Evolutionary conservation across 2,888 invertebrate species (phyloP).

Genomic region (Sthenelais limicola): DNA sequence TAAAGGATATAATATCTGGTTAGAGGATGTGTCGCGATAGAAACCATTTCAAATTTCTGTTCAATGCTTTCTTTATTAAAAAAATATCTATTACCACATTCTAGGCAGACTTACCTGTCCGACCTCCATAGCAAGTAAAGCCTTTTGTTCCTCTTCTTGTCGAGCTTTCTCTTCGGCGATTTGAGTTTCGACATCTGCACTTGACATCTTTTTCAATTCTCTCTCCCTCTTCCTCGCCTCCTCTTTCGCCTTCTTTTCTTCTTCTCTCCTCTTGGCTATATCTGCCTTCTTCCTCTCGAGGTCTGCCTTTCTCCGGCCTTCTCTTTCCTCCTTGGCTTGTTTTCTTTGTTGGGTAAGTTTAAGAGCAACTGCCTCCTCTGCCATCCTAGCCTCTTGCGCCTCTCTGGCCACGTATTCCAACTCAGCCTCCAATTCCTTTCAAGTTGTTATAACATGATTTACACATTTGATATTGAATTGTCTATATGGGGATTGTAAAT

Average conservation of each 20-base stretch:
- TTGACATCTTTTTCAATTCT: too few species aligned
- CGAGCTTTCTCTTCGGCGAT: too few species aligned
- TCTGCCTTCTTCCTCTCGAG: background rate
- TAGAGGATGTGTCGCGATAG: too few species aligned
- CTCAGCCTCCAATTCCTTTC: slow-evolving; percentile 8
- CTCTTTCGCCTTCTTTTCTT: background rate
- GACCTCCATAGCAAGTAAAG: too few species aligned
- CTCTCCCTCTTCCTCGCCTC: background rate
- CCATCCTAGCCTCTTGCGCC: slow-evolving; percentile 16
- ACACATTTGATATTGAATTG: background rate
- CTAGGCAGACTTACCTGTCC: too few species aligned
- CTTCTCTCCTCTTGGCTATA: background rate
- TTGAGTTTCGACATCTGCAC: too few species aligned
- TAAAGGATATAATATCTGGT: too few species aligned
- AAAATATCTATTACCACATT: too few species aligned
- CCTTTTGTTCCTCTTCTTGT: too few species aligned
- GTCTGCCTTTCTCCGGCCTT: slow-evolving; percentile 3
- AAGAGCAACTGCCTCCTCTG: background rate
- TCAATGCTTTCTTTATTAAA: too few species aligned
- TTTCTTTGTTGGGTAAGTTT: background rate
- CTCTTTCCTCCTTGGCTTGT: background rate
- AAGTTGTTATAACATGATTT: background rate
- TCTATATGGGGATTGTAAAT: background rate
- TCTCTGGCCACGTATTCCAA: slow-evolving; percentile 9
- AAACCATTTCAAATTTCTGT: too few species aligned